phyloP scores from a whole-genome alignment of 2,113 vertebrate species.

The Oriolus oriolus region DNA sequence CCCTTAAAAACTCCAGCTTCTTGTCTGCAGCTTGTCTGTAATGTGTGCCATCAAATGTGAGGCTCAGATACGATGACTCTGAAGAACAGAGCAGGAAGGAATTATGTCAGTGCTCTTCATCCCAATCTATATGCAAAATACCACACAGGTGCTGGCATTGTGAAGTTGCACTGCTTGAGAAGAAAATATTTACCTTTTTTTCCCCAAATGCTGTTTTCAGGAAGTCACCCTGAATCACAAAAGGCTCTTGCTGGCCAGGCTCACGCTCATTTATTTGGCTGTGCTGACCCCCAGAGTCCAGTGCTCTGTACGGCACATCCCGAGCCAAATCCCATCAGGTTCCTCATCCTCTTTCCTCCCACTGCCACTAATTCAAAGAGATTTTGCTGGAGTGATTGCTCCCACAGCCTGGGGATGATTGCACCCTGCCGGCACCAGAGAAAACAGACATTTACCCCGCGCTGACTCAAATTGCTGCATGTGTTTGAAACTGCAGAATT shows the following conservation, averaged over 20 bases:
- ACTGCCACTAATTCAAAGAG: not conserved
- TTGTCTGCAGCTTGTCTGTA: not conserved
- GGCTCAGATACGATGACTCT: accelerated
- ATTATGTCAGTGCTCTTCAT: not conserved
- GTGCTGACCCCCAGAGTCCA: slow-evolving; percentile 63
- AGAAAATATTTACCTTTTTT: accelerated
- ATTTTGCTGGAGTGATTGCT: not conserved
- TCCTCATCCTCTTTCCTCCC: accelerated
- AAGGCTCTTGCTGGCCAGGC: not conserved
- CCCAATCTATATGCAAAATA: not conserved
- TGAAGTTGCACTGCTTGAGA: not conserved
- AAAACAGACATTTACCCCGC: not conserved
- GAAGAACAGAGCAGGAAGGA: not conserved
- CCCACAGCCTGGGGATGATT: not conserved
- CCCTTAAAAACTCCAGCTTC: not conserved
- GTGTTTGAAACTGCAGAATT: not conserved
- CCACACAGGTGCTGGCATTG: not conserved
- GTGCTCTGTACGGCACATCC: not conserved
- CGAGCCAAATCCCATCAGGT: accelerated
- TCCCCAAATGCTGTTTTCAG: not conserved
- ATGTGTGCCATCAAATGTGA: accelerated
- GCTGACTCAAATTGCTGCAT: not conserved
- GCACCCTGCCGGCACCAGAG: not conserved
- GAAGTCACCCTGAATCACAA: not conserved
- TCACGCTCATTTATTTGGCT: not conserved